phyloP scores from a whole-genome alignment of 2,113 vertebrate genomes.

The Thamnaconus septentrionalis region DNA sequence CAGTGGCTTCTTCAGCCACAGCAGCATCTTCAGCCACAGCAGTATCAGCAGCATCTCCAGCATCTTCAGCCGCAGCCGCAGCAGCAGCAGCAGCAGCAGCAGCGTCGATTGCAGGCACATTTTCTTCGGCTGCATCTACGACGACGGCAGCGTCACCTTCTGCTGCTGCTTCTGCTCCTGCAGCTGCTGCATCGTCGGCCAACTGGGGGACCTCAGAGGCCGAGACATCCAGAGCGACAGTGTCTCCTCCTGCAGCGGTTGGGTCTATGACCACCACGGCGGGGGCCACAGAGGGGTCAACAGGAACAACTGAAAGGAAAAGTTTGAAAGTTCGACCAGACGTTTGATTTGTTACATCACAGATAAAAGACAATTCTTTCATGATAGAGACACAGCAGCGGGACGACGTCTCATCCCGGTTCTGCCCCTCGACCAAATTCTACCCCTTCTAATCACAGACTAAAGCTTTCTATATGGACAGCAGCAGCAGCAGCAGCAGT shows the following conservation, averaged over 20 bases:
- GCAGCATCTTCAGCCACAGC: not conserved
- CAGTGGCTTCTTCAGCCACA: not conserved
- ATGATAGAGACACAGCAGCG: no score
- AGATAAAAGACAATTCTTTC: no score
- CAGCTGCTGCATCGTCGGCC: constrained; percentile 22
- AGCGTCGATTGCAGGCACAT: constrained; percentile 10
- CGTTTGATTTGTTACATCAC: no score
- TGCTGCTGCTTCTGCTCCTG: not conserved
- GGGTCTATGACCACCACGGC: constrained; percentile 52
- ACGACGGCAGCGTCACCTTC: not conserved
- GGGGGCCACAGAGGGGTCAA: constrained; percentile 37
- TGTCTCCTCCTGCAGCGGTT: constrained; percentile 44
- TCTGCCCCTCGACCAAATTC: no score
- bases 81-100: not conserved
- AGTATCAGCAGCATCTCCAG: not conserved
- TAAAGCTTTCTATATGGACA: no score
- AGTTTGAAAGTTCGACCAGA: not conserved
- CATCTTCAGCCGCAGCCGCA: constrained; percentile 26
- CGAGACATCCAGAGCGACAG: constrained; percentile 44
- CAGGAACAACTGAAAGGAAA: constrained; percentile 27
- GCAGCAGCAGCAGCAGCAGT: no score
- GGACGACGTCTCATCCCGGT: no score
- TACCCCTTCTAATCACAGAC: no score
- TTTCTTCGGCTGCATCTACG: constrained; percentile 47
- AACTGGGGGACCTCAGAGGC: constrained; percentile 56